Percentiles rank a stretch among this genome's conserved stretches.
phyloP scores from a whole-genome alignment of 2,113 vertebrate genomes.

The Alethe diademata region DNA sequence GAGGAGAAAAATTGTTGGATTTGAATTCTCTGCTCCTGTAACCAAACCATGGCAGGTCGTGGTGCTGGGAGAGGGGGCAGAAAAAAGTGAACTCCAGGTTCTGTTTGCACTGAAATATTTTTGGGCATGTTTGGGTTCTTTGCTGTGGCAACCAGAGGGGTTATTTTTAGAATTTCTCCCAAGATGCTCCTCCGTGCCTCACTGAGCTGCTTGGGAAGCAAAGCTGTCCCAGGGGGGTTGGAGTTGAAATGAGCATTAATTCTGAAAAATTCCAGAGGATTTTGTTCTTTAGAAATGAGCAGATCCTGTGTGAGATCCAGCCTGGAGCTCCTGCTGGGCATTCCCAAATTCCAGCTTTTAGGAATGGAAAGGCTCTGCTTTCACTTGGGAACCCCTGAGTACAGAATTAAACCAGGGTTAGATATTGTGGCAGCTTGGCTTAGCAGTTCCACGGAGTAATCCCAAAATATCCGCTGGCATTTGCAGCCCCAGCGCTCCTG shows the following conservation, averaged over 20 bases:
- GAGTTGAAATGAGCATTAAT: not conserved
- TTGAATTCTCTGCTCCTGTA: not conserved
- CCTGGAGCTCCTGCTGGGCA: not conserved
- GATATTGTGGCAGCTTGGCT: not conserved
- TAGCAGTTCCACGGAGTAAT: not conserved
- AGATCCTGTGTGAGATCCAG: not conserved
- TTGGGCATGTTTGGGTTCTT: slow-evolving; percentile 64
- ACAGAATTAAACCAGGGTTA: not conserved
- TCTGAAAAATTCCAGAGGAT: not conserved
- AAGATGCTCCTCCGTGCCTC: slow-evolving; percentile 29
- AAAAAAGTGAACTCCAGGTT: slow-evolving; percentile 34
- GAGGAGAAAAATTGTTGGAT: not conserved
- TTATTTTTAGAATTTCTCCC: slow-evolving; percentile 66
- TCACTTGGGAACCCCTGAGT: not conserved
- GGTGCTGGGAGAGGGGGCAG: not conserved
- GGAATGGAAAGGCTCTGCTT: not conserved
- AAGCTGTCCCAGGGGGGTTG: not conserved
- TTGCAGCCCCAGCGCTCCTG: not conserved
- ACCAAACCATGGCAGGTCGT: not conserved
- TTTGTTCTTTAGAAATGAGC: not conserved
- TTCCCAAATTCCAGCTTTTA: not conserved
- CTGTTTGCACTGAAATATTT: slow-evolving; percentile 51
- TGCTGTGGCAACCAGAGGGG: slow-evolving; percentile 62
- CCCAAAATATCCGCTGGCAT: not conserved
- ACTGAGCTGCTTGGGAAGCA: not conserved